These are phyloP conservation scores for Capitella teleta DNA, from an alignment of 1,140 invertebrate genomes.

Conservation along the genomic window DNA sequence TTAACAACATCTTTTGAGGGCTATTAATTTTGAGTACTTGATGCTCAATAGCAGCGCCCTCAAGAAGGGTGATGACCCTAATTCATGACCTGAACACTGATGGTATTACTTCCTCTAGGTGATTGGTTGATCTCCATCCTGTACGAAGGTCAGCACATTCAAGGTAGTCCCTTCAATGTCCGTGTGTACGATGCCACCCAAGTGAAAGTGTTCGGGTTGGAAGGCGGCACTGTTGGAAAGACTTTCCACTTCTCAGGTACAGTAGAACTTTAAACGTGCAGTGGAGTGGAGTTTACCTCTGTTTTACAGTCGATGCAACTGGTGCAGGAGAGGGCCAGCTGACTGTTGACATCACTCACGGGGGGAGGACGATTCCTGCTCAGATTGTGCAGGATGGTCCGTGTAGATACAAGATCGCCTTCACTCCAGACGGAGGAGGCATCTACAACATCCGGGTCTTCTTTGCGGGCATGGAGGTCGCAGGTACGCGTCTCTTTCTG, in stretches of 20 bases:
- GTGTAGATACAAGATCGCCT: conserved; percentile 74
- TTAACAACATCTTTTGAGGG: not conserved
- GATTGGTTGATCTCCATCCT: conserved; percentile 92
- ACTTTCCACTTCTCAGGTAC: conserved; percentile 33
- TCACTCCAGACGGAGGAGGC: conserved; percentile 76
- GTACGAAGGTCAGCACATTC: conserved; percentile 89
- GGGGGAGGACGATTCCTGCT: conserved; percentile 60
- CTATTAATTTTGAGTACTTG: not conserved
- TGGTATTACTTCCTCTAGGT: conserved; percentile 27
- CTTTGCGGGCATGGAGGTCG: conserved; percentile 91
- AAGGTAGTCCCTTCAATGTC: conserved; percentile 51
- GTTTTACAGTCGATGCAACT: conserved; percentile 25
- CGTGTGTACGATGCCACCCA: conserved; percentile 34
- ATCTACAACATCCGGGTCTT: conserved; percentile 88
- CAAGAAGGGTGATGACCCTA: not conserved
- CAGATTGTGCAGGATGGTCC: conserved; percentile 58
- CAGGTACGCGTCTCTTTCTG: too few relatives aligned
- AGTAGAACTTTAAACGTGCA: too few relatives aligned
- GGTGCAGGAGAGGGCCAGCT: conserved; percentile 30
- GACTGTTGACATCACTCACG: conserved; percentile 66
- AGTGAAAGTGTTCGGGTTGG: conserved; percentile 31
- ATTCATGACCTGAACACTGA: not conserved
- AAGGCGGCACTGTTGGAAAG: conserved; percentile 38
- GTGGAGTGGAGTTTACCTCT: too few relatives aligned
- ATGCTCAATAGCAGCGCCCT: not conserved